A percentile compares a stretch with the other conserved stretches of the same genome.
Evolutionary conservation across 2,113 vertebrate species (phyloP).

Genomic region (Cryptoleucopteryx plumbea): DNA sequence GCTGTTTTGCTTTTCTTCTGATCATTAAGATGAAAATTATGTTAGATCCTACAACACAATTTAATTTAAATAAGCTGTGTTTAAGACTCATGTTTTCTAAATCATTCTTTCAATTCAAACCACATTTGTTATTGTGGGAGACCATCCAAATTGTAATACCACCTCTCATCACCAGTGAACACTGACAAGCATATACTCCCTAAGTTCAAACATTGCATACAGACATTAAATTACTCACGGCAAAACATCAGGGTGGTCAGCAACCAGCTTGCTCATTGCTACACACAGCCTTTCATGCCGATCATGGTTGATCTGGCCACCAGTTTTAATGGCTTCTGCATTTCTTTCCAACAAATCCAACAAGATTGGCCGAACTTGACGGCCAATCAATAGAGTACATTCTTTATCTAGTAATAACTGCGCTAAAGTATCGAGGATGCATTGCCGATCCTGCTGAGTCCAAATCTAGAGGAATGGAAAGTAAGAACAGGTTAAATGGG

Average conservation of each 20-base stretch:
- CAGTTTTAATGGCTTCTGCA: slow-evolving; percentile 80
- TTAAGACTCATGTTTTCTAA: background rate
- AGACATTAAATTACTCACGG: slow-evolving; percentile 77
- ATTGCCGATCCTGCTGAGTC: slow-evolving; percentile 89
- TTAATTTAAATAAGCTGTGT: background rate
- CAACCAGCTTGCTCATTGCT: slow-evolving; percentile 89
- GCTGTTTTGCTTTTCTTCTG: background rate
- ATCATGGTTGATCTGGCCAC: slow-evolving; percentile 86
- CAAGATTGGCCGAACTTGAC: slow-evolving; percentile 86
- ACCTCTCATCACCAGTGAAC: background rate
- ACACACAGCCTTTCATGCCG: slow-evolving; percentile 94
- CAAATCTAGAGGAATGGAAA: slow-evolving; percentile 77
- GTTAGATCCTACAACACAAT: background rate
- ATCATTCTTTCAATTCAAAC: background rate
- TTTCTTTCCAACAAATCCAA: slow-evolving; percentile 93
- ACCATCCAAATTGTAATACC: background rate
- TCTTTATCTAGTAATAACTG: slow-evolving; percentile 92
- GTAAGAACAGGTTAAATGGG: background rate
- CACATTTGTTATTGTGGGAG: background rate
- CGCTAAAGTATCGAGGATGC: slow-evolving; percentile 80
- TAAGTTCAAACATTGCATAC: background rate
- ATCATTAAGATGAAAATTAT: background rate
- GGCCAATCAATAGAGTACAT: slow-evolving; percentile 83
- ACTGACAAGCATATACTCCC: rapidly evolving
- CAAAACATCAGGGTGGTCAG: slow-evolving; percentile 85